Evolutionary conservation across 2,888 invertebrate genomes (phyloP).

Genomic region (Agonopterix alstromeriana): DNA sequence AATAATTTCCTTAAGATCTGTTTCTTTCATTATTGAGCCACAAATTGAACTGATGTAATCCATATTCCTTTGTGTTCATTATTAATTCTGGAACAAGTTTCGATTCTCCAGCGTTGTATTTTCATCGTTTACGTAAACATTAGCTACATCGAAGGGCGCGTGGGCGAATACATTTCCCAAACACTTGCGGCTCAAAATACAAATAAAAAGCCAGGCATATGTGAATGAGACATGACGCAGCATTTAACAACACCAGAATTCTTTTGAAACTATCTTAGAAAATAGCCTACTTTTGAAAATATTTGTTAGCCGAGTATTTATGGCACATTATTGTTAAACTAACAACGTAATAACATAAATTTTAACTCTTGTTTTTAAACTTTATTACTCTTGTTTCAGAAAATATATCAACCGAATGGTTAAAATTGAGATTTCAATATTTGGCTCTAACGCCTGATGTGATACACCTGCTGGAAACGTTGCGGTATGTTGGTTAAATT

Average conservation of each 20-base stretch:
- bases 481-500: slow-evolving; percentile 69
- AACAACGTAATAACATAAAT: not conserved
- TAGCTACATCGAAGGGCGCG: slow-evolving; percentile 9
- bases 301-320: too few species aligned
- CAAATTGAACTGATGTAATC: too few species aligned
- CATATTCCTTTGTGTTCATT: not conserved
- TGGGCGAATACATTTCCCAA: slow-evolving; percentile 5
- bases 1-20: too few species aligned
- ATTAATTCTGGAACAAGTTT: slow-evolving; percentile 4
- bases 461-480: slow-evolving; percentile 80
- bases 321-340: too few species aligned
- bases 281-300: not conserved
- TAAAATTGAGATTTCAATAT: slow-evolving; percentile 86
- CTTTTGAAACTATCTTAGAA: not conserved
- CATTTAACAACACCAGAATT: not conserved
- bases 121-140: slow-evolving; percentile 14
- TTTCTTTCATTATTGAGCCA: too few species aligned
- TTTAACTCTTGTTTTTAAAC: not conserved
- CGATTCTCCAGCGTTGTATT: slow-evolving; percentile 11
- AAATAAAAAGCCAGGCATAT: slow-evolving; percentile 5
- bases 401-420: slow-evolving; percentile 86
- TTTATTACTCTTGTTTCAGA: slow-evolving; percentile 53
- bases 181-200: slow-evolving; percentile 1
- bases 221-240: slow-evolving; percentile 7
- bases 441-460: slow-evolving; percentile 83